These are phyloP conservation scores for Cheilosia pagana DNA, from an alignment of 2,888 invertebrate genomes.

Conservation along the genomic window DNA sequence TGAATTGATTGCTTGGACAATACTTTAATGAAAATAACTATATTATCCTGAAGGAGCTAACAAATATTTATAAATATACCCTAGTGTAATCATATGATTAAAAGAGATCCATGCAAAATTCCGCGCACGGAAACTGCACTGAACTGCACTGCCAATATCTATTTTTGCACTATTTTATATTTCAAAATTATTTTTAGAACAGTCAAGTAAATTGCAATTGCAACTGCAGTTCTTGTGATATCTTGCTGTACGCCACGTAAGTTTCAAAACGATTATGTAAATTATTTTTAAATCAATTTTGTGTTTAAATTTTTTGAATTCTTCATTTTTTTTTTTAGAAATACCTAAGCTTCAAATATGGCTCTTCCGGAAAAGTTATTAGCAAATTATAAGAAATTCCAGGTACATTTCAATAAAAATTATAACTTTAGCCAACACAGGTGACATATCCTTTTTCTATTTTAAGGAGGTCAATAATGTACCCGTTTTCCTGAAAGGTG, in stretches of 20 bases:
- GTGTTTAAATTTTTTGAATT: not conserved
- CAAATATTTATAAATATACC: not conserved
- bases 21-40: not conserved
- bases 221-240: constrained; percentile 43
- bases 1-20: too few species aligned
- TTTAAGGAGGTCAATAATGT: constrained; percentile 81
- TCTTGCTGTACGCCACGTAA: constrained; percentile 21
- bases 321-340: constrained; percentile 64
- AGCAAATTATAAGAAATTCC: constrained; percentile 81
- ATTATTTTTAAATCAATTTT: not conserved
- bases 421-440: not conserved
- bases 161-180: constrained; percentile 40
- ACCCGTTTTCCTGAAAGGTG: constrained; percentile 83
- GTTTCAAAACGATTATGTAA: constrained; percentile 59
- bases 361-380: constrained; percentile 81
- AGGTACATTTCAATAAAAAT: constrained; percentile 76
- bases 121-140: constrained; percentile 21
- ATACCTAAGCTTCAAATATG: constrained; percentile 80
- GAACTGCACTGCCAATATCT: constrained; percentile 46
- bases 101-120: not conserved
- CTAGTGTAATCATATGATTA: constrained; percentile 15
- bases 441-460: constrained; percentile 18
- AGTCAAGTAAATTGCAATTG: constrained; percentile 61
- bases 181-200: constrained; percentile 62
- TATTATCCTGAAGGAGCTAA: not conserved